phyloP scores from a whole-genome alignment of 2,888 invertebrate genomes.

The Nephrocerus scutellatus region DNA sequence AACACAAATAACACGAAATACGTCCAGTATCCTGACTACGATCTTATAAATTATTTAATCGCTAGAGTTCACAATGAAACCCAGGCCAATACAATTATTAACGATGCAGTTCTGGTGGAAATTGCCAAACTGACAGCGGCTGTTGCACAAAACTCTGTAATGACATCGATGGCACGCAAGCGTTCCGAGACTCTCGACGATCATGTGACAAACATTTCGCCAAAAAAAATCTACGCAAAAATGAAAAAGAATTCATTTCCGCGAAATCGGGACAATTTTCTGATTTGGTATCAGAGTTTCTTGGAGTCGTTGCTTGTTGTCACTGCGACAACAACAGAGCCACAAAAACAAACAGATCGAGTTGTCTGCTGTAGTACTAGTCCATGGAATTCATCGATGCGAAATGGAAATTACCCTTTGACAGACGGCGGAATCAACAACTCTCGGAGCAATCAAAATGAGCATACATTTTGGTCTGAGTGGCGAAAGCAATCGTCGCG shows the following conservation, averaged over 20 bases:
- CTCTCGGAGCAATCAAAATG: conserved; percentile 19
- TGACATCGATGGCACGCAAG: conserved; percentile 23
- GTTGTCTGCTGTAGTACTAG: no score
- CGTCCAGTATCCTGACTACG: conserved; percentile 31
- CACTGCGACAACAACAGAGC: conserved; percentile 14
- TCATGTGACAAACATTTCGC: conserved; percentile 33
- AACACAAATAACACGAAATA: neutral
- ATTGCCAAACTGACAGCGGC: conserved; percentile 42
- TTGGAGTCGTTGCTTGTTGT: conserved; percentile 35
- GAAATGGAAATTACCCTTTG: no score
- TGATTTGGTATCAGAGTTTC: conserved; percentile 41
- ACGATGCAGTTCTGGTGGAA: conserved; percentile 39
- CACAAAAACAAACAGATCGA: conserved; percentile 1
- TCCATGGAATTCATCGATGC: no score
- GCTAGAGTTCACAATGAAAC: conserved; percentile 41
- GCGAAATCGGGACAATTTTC: conserved; percentile 39
- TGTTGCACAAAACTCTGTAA: conserved; percentile 36
- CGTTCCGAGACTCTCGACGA: conserved; percentile 7
- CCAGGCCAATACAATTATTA: conserved; percentile 37
- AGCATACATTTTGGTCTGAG: no score
- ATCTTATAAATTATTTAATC: conserved; percentile 43
- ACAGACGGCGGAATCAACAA: conserved; percentile 14
- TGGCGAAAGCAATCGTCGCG: no score
- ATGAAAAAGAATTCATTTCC: conserved; percentile 39
- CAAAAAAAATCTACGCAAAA: conserved; percentile 42